Base-by-base conservation (phyloP, 1,140 invertebrate species). In the Hylaeus volcanicus region DNA sequence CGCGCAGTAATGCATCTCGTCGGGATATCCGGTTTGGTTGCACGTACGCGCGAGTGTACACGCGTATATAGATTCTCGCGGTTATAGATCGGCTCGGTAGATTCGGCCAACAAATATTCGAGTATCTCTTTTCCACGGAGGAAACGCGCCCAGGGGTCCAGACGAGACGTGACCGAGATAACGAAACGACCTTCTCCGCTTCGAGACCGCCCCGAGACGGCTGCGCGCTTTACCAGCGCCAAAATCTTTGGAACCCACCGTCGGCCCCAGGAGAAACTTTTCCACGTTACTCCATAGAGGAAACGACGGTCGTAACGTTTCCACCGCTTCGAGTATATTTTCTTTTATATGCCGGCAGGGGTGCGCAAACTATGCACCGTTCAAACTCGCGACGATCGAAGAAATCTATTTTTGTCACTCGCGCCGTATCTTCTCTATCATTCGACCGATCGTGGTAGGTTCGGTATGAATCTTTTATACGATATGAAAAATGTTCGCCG, bases 81-180 rank as follows among this genome's bases (percentile, higher is more conserved):
- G 75, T 86, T 87, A 86, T 83, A 83, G 85, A 87, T 87, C 76
- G 58, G 43, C 72, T 56, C 58, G 65, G 66, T 71, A 75, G 74
- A 86, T 74, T 48, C 69, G 65, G 56, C 72, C 81, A 83, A 86
- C 85, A 81, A 87, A 87, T 83, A 83, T 87, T 86, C 85, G 77
- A 85, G 85, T 83, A 86, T 87, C 85, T 87, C 76, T 81, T 87
- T 87, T 75, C 84, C 81, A 76, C 64, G 68, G 84, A 77, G 81
- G 76, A 74, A 80, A 81, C 76, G 85, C 81, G 73, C 72, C 69
- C 74, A 73, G 51, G 83, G 83, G 83, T 85, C 79, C 74, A 78
- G 85, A 83, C 81, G 74, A 69, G 53, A 87, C 85, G 85, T 86
- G 85, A 87, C 85, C 77, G 64, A 83, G 85, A 87, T 87, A 87